phyloP scores from a whole-genome alignment of 2,888 invertebrate species.

The Dugesia japonica region DNA sequence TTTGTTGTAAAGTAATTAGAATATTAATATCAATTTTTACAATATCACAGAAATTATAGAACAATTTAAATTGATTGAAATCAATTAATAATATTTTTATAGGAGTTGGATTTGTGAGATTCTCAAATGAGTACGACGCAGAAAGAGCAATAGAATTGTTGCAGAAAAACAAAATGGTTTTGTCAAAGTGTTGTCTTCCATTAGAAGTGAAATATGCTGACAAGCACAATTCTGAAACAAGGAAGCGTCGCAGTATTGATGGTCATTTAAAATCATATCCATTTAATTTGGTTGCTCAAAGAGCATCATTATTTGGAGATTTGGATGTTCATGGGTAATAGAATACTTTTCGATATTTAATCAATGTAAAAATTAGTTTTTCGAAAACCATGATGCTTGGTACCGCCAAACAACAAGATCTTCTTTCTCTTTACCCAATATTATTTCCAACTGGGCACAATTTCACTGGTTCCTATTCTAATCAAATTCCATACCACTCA shows the following conservation, averaged over 20 bases:
- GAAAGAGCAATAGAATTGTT: constrained; percentile 22
- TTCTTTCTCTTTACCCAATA: background rate
- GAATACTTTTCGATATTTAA: background rate
- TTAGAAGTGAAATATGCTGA: constrained; percentile 34
- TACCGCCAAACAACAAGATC: background rate
- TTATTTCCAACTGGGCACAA: background rate
- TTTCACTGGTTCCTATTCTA: background rate
- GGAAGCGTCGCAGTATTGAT: constrained; percentile 22
- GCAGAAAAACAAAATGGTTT: constrained; percentile 1
- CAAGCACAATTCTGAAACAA: constrained; percentile 33
- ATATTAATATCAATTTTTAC: no score
- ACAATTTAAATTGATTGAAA: no score
- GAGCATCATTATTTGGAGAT: background rate
- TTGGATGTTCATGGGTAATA: background rate
- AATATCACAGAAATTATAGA: no score
- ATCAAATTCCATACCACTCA: background rate
- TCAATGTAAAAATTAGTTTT: background rate
- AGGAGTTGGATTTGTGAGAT: constrained; percentile 33
- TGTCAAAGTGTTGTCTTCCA: constrained; percentile 4
- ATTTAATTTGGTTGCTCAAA: background rate
- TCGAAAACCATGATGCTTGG: background rate
- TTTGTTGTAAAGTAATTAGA: no score
- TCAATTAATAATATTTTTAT: background rate
- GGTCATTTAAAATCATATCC: background rate
- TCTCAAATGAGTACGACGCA: constrained; percentile 32